phyloP scores from a whole-genome alignment of 2,113 vertebrate genomes.

The Centrocercus urophasianus region DNA sequence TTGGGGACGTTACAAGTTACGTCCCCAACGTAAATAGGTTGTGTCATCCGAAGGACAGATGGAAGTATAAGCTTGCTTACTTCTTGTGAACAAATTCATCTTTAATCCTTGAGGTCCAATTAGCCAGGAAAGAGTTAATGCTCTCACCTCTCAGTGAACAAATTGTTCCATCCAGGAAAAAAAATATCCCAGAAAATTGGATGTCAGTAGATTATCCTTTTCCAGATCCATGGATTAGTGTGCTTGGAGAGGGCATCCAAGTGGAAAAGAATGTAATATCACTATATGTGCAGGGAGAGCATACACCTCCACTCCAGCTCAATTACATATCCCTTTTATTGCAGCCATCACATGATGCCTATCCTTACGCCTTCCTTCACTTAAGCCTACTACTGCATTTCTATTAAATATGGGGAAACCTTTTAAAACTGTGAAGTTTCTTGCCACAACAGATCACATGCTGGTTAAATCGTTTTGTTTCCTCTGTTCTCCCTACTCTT shows the following conservation, averaged over 20 bases:
- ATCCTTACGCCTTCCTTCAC: not conserved
- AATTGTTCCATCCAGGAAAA: constrained; percentile 58
- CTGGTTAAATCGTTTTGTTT: not conserved
- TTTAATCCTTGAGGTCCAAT: constrained; percentile 33
- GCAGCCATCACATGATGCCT: constrained; percentile 4
- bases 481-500: not conserved
- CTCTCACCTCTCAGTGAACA: constrained; percentile 3
- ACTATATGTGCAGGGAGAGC: not conserved
- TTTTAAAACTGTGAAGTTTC: constrained; percentile 25
- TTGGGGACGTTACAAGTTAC: not conserved
- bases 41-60: not conserved
- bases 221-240: constrained; percentile 70
- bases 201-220: constrained; percentile 70
- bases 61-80: constrained; percentile 4
- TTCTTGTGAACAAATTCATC: constrained; percentile 3
- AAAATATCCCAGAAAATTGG: constrained; percentile 63
- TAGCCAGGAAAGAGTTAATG: constrained; percentile 69
- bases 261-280: constrained; percentile 65
- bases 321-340: constrained; percentile 58
- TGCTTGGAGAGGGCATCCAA: constrained; percentile 52
- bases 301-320: constrained; percentile 16
- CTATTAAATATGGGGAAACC: constrained; percentile 52
- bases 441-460: not conserved
- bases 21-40: not conserved
- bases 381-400: constrained; percentile 49